Percentiles rank a stretch among this genome's conserved stretches.
Evolutionary conservation across 2,888 invertebrate genomes (phyloP).

Genomic region (Lasioglossum malachurum): DNA sequence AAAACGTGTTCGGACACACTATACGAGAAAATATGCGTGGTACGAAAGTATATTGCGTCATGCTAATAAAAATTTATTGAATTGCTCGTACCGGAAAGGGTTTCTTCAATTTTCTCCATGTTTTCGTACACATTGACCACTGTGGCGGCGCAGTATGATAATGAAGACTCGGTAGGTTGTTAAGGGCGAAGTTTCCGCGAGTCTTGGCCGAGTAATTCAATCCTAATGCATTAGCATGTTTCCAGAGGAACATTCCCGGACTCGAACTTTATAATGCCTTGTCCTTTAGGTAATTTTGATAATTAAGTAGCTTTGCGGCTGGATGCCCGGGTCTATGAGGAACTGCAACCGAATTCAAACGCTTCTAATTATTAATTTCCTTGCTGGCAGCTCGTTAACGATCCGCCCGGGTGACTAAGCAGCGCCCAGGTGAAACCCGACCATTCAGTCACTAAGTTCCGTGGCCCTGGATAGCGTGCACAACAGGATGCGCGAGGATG

Average conservation of each 20-base stretch:
- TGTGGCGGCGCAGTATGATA: not conserved
- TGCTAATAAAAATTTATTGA: too few species aligned
- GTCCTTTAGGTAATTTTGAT: constrained; percentile 22
- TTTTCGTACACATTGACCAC: too few species aligned
- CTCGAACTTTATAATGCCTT: constrained; percentile 3
- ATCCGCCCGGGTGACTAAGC: constrained; percentile 3
- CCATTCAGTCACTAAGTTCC: constrained; percentile 13
- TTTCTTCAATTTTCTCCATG: too few species aligned
- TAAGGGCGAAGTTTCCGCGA: not conserved
- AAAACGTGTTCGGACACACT: too few species aligned
- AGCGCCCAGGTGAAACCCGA: constrained; percentile 13
- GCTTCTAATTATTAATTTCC: constrained; percentile 40
- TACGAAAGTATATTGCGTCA: too few species aligned
- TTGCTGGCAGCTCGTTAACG: constrained; percentile 25
- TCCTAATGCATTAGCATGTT: constrained; percentile 7
- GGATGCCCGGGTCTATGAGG: not conserved
- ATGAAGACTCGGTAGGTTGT: not conserved
- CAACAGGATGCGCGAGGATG: too few species aligned
- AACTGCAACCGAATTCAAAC: constrained; percentile 16
- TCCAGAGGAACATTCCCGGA: not conserved
- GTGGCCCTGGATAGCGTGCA: not conserved
- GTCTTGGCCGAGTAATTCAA: constrained; percentile 5
- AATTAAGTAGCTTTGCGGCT: constrained; percentile 29
- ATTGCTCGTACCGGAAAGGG: too few species aligned
- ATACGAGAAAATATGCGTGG: too few species aligned